Evolutionary conservation across 2,888 invertebrate species (phyloP), one percentile per base, ranked within the genome.

Genomic region (Pemphredon lugubris): DNA sequence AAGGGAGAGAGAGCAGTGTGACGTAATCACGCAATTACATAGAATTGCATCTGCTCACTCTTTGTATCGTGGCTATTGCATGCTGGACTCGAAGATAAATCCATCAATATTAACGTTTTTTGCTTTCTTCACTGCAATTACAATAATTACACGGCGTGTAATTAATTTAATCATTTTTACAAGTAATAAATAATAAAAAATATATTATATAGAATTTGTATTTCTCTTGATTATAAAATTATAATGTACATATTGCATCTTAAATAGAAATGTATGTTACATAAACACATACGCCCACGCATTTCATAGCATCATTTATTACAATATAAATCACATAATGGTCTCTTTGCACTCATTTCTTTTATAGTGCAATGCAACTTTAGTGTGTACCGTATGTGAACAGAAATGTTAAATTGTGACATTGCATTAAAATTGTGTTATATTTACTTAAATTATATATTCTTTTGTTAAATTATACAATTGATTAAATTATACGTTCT

Each of bases 291-390:
- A 14, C n/a, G n/a, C n/a, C n/a, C 39, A 39, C n/a, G 4, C 4
- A 13, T 39, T 1, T 39, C 32, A 57, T 34, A 16, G 2, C 5
- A 34, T 45, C 32, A 57, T 45, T 45, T 57, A 57, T 57, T 57
- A 57, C 44, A 37, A 57, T 45, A 57, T 37, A 57, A 57, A 45
- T 57, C 23, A 57, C 37, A 57, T 21, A 14, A 32, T 45, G 5
- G 5, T 32, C 32, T 50, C 26, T 7, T 30, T 34, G 3, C 48
- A 14, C 13, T 30, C 26, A 5, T 30, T 14, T 44, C 26, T 50
- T 14, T 32, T 13, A 26, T 44, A 26, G 21, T 5, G 23, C 45
- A 59, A 26, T n/a, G n/a, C n/a, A n/a, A 4, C 13, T 48, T 39
- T 30, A 9, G 30, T 9, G 30, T n/a, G n/a, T n/a, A n/a, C n/a